Conservation (phyloP, 2,797 vertebrate species). For the Sorex maritimensis region DNA sequence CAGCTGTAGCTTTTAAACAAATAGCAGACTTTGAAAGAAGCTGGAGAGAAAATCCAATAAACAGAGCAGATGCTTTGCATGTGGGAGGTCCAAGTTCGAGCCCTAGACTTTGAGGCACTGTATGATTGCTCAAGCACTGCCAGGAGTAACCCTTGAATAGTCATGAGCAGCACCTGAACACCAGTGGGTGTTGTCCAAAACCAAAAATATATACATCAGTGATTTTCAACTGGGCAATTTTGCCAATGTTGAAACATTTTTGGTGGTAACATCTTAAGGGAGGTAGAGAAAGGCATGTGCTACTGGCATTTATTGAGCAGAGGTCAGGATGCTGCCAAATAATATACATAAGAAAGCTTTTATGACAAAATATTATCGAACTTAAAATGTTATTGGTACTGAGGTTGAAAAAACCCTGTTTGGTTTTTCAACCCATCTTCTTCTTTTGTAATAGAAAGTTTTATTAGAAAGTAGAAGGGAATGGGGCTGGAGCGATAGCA, state of each 20-base stretch:
- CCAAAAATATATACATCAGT: neutral
- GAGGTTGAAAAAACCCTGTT: conserved; percentile 16
- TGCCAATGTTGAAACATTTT: neutral
- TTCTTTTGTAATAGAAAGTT: too few relatives aligned
- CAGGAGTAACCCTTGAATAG: too few relatives aligned
- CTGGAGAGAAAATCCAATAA: too few relatives aligned
- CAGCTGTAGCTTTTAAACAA: neutral
- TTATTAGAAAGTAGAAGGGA: too few relatives aligned
- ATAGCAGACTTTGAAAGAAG: too few relatives aligned
- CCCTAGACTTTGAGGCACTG: too few relatives aligned
- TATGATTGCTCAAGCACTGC: too few relatives aligned
- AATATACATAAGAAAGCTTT: neutral
- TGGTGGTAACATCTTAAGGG: neutral
- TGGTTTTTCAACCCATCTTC: neutral
- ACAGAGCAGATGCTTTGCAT: too few relatives aligned
- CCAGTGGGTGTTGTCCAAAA: too few relatives aligned
- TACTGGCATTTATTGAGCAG: neutral
- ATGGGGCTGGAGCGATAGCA: too few relatives aligned
- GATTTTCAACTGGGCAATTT: conserved; percentile 20
- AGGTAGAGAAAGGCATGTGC: neutral
- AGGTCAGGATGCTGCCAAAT: conserved; percentile 1
- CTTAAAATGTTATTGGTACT: conserved; percentile 12
- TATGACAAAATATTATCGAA: neutral
- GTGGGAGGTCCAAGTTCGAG: too few relatives aligned
- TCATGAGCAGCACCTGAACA: too few relatives aligned